A percentile compares a stretch with the other conserved stretches of the same genome.
phyloP scores from a whole-genome alignment of 2,888 invertebrate species.

The Parnassius mnemosyne region DNA sequence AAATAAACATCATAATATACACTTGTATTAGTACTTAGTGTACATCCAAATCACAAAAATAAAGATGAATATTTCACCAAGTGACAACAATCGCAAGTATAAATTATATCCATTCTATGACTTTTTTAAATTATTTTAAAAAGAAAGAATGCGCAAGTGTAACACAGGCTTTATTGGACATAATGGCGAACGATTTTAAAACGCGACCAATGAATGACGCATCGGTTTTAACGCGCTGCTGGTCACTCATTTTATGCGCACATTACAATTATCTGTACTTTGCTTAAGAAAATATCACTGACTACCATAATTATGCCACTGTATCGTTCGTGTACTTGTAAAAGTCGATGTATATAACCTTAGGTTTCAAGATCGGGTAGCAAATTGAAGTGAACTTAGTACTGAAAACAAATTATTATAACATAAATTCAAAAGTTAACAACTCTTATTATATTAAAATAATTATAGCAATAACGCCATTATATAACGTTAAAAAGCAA shows the following conservation, averaged over 20 bases:
- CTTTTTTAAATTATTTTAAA: conserved; percentile 6
- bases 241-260: conserved; percentile 55
- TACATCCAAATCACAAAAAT: too few species aligned
- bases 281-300: conserved; percentile 40
- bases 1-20: too few species aligned
- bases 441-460: conserved; percentile 7
- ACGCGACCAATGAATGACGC: conserved; percentile 77
- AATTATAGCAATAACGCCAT: conserved; percentile 10
- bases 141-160: conserved; percentile 4
- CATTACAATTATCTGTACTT: conserved; percentile 48
- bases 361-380: conserved; percentile 15
- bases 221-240: conserved; percentile 70
- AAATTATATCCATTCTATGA: too few species aligned
- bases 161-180: conserved; percentile 29
- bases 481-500: conserved; percentile 7
- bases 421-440: conserved; percentile 1
- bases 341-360: conserved; percentile 18
- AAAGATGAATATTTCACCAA: too few species aligned
- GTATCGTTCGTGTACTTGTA: conserved; percentile 24
- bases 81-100: too few species aligned
- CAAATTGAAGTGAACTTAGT: conserved; percentile 14
- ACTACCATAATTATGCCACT: conserved; percentile 37
- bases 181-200: conserved; percentile 63
- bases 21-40: too few species aligned
- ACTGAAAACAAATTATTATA: conserved; percentile 6